Evolutionary conservation across 2,888 invertebrate genomes (phyloP), one percentile per base, ranked within the genome.

Genomic region (Tiphia femorata): DNA sequence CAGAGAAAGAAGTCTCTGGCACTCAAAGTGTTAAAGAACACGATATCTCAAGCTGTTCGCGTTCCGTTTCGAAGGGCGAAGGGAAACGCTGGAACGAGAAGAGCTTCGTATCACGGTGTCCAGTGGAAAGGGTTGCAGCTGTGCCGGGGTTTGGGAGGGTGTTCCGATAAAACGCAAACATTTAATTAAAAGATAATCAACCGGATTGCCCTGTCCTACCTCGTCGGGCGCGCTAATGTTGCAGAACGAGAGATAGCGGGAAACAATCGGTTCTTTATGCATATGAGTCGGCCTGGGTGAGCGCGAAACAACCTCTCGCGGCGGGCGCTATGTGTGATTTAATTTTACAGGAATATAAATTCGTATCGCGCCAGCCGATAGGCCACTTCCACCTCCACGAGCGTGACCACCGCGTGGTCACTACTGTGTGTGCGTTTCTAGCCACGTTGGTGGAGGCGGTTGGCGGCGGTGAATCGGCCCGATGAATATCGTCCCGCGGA

Each of bases 121-220:
- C 21, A 30, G 14, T 33, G 49, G 44, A 16, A 35, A 1, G 3
- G 16, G 1, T 35, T 7, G 35, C 8, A n/a, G 35, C n/a, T 35
- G 19, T 37, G 37, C n/a, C 21, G 20, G 12, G 19, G 12, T 10
- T 2, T 19, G 68, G 64, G 67, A 56, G 64, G 67, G 7, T 50
- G 61, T 57, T 48, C 69, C 70, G 79, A 79, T 79, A 78, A 79
- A 77, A 76, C 76, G 71, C 77, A 76, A 79, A 79, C 78, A 76
- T 81, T 80, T 81, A 81, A 81, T 81, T 81, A 80, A 81, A 81
- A 81, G 79, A 80, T 81, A 80, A 81, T 79, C 80, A 76, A 75
- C 64, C 73, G 73, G 73, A 79, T 80, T 75, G 76, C 59, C 64
- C n/a, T n/a, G n/a, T n/a, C n/a, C n/a, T n/a, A n/a, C n/a, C n/a